These are phyloP conservation scores for Oithona nana DNA, from an alignment of 2,888 invertebrate species.

Conservation along the genomic window DNA sequence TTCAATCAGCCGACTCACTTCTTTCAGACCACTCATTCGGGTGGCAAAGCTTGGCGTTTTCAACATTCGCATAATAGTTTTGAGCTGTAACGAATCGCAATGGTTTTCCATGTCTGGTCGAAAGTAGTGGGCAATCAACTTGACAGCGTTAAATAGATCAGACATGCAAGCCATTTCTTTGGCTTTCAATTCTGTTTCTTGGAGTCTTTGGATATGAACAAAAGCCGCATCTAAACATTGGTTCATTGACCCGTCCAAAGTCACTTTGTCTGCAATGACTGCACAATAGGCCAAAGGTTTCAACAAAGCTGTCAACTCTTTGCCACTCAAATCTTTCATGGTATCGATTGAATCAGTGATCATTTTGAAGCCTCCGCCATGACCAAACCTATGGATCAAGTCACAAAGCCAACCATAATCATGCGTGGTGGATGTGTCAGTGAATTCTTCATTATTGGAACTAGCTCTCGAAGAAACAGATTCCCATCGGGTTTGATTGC, in stretches of 20 bases:
- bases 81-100: conserved; percentile 27
- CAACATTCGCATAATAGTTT: conserved; percentile 31
- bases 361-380: conserved; percentile 28
- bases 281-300: conserved; percentile 30
- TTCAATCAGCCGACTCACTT: conserved; percentile 19
- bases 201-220: conserved; percentile 27
- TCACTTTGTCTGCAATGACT: conserved; percentile 24
- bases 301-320: conserved; percentile 29
- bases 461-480: not conserved
- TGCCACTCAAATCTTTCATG: conserved; percentile 26
- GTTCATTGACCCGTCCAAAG: conserved; percentile 26
- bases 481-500: conserved; percentile 21
- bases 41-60: conserved; percentile 33
- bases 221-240: conserved; percentile 29
- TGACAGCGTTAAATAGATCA: not conserved
- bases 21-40: conserved; percentile 33
- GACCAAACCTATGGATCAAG: conserved; percentile 31
- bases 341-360: conserved; percentile 23
- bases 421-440: not conserved
- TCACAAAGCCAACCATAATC: conserved; percentile 31
- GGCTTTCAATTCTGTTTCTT: conserved; percentile 30
- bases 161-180: conserved; percentile 25
- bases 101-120: conserved; percentile 29
- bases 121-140: conserved; percentile 27
- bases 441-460: not conserved